A percentile compares a stretch with the other conserved stretches of the same genome.
Conservation (phyloP, 2,113 vertebrate species). For the Dryoscopus gambensis region DNA sequence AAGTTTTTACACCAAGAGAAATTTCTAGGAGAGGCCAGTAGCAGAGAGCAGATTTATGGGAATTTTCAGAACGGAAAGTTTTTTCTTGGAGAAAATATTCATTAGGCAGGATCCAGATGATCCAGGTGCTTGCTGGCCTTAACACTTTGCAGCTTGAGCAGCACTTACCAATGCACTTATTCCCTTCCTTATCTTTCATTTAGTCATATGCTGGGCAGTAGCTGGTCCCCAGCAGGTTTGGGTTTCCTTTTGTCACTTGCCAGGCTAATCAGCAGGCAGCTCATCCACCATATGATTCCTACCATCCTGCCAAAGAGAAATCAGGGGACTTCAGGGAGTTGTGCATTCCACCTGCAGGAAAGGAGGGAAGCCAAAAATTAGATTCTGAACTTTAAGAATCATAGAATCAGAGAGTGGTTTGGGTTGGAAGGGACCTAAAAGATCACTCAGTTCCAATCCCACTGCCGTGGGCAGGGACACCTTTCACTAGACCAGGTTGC, state of each 20-base stretch:
- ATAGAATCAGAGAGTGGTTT: not conserved
- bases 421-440: not conserved
- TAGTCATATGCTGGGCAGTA: not conserved
- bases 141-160: not conserved
- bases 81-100: not conserved
- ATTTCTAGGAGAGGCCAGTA: not conserved
- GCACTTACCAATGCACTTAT: not conserved
- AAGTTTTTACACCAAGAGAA: not conserved
- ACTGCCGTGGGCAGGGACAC: not conserved
- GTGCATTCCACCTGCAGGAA: not conserved
- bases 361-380: not conserved
- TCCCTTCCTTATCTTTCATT: not conserved
- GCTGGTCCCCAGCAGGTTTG: not conserved
- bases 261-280: not conserved
- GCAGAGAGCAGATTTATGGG: not conserved
- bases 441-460: too few relatives aligned
- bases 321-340: not conserved
- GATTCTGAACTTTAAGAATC: not conserved
- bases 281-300: not conserved
- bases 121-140: not conserved
- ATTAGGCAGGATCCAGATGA: not conserved
- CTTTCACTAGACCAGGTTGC: not conserved
- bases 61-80: not conserved
- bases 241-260: not conserved
- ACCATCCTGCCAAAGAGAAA: not conserved